Evolutionary conservation across 2,888 invertebrate genomes (phyloP).

Genomic region (Tenthredo livida): DNA sequence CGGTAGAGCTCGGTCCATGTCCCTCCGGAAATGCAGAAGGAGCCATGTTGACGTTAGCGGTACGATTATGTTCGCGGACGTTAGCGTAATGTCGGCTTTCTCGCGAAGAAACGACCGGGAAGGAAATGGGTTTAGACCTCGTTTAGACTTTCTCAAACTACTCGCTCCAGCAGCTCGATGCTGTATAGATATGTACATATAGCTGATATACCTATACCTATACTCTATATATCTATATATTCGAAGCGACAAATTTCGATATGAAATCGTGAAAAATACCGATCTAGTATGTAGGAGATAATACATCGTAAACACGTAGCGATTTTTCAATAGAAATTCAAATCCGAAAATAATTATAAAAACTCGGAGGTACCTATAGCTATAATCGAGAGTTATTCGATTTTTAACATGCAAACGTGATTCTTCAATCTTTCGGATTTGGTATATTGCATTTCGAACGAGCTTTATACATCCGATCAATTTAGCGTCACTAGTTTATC

Average conservation of each 20-base stretch:
- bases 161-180: background rate
- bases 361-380: background rate
- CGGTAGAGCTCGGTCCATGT: background rate
- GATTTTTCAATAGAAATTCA: background rate
- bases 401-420: background rate
- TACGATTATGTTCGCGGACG: constrained; percentile 42
- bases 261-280: background rate
- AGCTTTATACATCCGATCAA: background rate
- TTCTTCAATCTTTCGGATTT: no score
- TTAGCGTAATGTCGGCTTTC: constrained; percentile 17
- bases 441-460: background rate
- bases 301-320: background rate
- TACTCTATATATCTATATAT: background rate
- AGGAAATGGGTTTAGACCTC: constrained; percentile 40
- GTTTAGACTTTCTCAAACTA: constrained; percentile 47
- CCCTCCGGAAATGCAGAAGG: constrained; percentile 27
- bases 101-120: constrained; percentile 35
- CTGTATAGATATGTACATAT: background rate
- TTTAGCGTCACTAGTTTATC: background rate
- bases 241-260: background rate
- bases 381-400: no score
- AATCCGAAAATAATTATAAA: background rate
- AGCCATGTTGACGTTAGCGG: constrained; percentile 20
- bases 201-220: background rate
- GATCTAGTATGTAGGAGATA: background rate